phyloP scores from a whole-genome alignment of 2,888 invertebrate species.

The Pheosia tremula region DNA sequence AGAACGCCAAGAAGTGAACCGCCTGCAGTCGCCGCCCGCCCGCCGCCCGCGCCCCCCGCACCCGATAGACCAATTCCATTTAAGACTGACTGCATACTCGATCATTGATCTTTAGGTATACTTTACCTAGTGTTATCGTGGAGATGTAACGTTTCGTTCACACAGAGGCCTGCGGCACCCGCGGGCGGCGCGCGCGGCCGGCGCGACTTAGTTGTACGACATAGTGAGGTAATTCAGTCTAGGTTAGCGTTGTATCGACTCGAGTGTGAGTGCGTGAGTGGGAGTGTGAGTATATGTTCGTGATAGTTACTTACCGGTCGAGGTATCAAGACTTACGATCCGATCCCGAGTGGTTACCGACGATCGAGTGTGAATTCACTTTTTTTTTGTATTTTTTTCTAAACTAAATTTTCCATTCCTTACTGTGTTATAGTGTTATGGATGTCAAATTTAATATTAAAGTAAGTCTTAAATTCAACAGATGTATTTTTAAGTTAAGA shows the following conservation, averaged over 20 bases:
- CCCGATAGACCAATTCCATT: constrained; percentile 40
- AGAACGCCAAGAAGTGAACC: constrained; percentile 85
- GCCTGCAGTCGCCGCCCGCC: constrained; percentile 37
- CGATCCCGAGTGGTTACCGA: constrained; percentile 48
- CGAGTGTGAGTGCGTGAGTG: constrained; percentile 53
- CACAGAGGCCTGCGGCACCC: constrained; percentile 26
- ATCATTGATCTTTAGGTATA: constrained; percentile 32
- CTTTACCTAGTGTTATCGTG: constrained; percentile 29
- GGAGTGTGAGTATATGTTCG: constrained; percentile 53
- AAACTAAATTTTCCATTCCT: constrained; percentile 77
- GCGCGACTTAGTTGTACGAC: constrained; percentile 57
- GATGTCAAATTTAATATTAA: constrained; percentile 72
- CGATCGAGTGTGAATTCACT: constrained; percentile 67
- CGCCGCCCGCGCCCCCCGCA: constrained; percentile 26
- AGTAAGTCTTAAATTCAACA: constrained; percentile 68
- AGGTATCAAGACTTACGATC: constrained; percentile 52
- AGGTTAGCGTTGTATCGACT: constrained; percentile 76
- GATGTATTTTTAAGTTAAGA: constrained; percentile 80
- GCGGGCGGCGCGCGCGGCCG: constrained; percentile 25
- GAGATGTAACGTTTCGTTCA: constrained; percentile 27
- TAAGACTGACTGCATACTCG: constrained; percentile 40
- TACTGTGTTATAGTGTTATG: constrained; percentile 81
- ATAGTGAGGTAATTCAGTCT: constrained; percentile 72
- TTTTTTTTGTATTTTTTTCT: constrained; percentile 63
- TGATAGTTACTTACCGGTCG: constrained; percentile 57